Percentiles rank a stretch among this genome's conserved stretches.
Evolutionary conservation across 1,140 invertebrate genomes (phyloP).

Genomic region (Drosophila yakuba): DNA sequence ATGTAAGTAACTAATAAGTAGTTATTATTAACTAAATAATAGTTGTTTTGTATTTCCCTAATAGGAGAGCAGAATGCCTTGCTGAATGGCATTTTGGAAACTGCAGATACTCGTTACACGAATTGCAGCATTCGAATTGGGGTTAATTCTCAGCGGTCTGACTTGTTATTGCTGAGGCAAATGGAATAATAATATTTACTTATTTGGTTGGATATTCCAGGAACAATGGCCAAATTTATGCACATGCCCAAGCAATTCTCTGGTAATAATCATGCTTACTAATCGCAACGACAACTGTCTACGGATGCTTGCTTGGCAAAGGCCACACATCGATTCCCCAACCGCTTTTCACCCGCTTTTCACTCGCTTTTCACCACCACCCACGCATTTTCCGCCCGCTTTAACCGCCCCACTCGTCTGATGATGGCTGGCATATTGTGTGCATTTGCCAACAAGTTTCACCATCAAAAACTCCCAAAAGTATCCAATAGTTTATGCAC

Average conservation of each 20-base stretch:
- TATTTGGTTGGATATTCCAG: slow-evolving; percentile 11
- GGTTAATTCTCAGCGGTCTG: not conserved
- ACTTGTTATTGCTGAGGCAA: slow-evolving; percentile 1
- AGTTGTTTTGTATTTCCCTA: too few relatives aligned
- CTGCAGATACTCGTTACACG: not conserved
- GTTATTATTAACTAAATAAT: too few relatives aligned
- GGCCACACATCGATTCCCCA: not conserved
- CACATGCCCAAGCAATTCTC: slow-evolving; percentile 1
- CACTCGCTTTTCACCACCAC: not conserved
- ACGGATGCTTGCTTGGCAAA: slow-evolving; percentile 29
- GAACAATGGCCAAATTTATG: slow-evolving; percentile 8
- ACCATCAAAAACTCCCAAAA: slow-evolving; percentile 70
- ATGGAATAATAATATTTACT: slow-evolving; percentile 21
- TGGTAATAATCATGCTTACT: slow-evolving; percentile 33
- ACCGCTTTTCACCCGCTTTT: not conserved
- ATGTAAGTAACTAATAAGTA: too few relatives aligned
- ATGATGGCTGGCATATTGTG: slow-evolving; percentile 44
- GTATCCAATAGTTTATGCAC: slow-evolving; percentile 76
- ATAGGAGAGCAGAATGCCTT: too few relatives aligned
- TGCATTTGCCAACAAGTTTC: slow-evolving; percentile 57
- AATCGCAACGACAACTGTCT: slow-evolving; percentile 51
- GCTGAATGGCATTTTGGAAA: not conserved
- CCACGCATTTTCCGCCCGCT: not conserved
- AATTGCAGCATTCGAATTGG: not conserved
- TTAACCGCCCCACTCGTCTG: too few relatives aligned